phyloP scores from a whole-genome alignment of 2,797 vertebrate genomes.

The Scarus forsteni region DNA sequence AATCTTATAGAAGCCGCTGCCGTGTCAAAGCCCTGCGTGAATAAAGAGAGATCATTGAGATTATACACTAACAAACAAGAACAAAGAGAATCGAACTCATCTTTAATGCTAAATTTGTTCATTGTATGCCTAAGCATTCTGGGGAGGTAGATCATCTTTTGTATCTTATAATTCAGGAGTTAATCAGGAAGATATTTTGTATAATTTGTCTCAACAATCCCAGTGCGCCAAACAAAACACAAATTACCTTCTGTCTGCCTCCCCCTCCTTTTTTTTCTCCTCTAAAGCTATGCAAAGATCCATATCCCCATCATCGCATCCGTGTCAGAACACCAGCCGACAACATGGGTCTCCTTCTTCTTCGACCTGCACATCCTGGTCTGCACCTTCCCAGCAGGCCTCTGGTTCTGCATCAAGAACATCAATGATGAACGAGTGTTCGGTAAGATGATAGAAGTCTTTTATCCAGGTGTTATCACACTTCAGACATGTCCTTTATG shows the following conservation, averaged over 20 bases:
- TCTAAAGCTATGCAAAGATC: slow-evolving; percentile 96
- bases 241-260: slow-evolving; percentile 41
- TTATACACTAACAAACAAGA: slow-evolving; percentile 20
- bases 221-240: slow-evolving; percentile 33
- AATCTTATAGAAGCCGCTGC: slow-evolving; percentile 31
- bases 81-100: slow-evolving; percentile 20
- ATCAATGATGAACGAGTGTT: slow-evolving; percentile 97
- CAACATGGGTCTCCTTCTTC: slow-evolving; percentile 99
- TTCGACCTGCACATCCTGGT: slow-evolving; percentile 99
- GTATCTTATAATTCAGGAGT: slow-evolving; percentile 42
- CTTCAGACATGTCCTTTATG: neutral
- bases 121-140: slow-evolving; percentile 35
- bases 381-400: slow-evolving; percentile 98
- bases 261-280: neutral
- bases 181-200: slow-evolving; percentile 66
- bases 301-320: slow-evolving; percentile 99
- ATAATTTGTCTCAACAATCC: slow-evolving; percentile 65
- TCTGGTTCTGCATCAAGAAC: slow-evolving; percentile 99
- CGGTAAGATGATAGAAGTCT: slow-evolving; percentile 81
- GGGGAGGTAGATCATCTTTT: slow-evolving; percentile 36
- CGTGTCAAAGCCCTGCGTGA: slow-evolving; percentile 27
- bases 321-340: slow-evolving; percentile 98
- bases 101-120: slow-evolving; percentile 35
- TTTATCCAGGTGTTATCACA: too few species aligned
- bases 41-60: slow-evolving; percentile 28